Evolutionary conservation across 1,140 invertebrate species (phyloP), one percentile per base, ranked within the genome.

Genomic region (Steinernema feltiae): DNA sequence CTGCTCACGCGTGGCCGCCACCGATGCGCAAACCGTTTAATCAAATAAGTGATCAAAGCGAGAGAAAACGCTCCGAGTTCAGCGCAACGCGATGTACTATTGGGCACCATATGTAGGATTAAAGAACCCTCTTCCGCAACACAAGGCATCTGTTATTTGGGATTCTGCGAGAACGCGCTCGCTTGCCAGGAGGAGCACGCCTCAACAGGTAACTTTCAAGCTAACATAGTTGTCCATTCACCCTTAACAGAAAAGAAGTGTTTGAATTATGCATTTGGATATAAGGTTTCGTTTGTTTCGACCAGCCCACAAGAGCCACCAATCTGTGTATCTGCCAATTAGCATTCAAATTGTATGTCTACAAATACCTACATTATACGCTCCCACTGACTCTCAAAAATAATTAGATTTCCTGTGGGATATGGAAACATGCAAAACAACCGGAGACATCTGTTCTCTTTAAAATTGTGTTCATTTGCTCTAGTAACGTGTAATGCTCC

Each of bases 11-110:
- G 24, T 41, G 24, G 12, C 24, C 53, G 53, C 15, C 53, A 63
- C 12, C 53, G 35, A 41, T 41, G 35, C 35, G 53, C 53, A 63
- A 63, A 63, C 53, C 53, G 53, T 63, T 63, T 63, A 63, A 63
- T 63, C 53, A 63, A 63, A 63, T 63, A 63, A 63, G 53, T 63
- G 53, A 63, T 63, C 53, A 63, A 7, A 27, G 24, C 53, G 53
- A 63, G 7, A 41, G 35, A 46, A 46, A 46, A n/a, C 53, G 53
- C 24, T 27, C 53, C n/a, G n/a, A 27, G 53, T 63, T 63, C 53
- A 63, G 53, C 3, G 7, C 24, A 17, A 63, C 24, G 53, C 41
- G 24, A 63, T 63, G 53, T 21, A 63, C 53, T 63, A 63, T 63
- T n/a, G 53, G 53, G 24, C 12, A 63, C 53, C 53, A 27, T 63